phyloP scores from a whole-genome alignment of 2,113 vertebrate species.

The Gobiocypris rarus region DNA sequence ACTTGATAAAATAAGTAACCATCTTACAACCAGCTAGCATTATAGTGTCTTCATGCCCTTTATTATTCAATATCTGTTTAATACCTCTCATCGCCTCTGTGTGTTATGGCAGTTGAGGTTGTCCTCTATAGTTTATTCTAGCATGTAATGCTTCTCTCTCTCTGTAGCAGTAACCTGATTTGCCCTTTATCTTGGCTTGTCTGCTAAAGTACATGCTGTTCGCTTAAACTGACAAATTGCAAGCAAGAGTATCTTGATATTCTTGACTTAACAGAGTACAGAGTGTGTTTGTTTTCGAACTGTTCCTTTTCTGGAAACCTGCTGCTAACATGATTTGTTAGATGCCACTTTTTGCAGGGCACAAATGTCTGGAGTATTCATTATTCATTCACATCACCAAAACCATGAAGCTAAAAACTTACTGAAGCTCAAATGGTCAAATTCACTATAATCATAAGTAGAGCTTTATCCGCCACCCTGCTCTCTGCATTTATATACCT shows the following conservation, averaged over 20 bases:
- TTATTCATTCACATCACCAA: neutral
- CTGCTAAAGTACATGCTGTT: constrained; percentile 4
- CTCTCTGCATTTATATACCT: neutral
- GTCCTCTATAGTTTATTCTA: neutral
- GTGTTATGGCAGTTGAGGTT: neutral
- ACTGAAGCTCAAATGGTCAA: neutral
- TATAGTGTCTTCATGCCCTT: no score
- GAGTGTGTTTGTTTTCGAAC: neutral
- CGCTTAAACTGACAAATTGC: neutral
- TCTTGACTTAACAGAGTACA: constrained; percentile 2
- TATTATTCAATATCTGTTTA: neutral
- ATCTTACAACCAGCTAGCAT: neutral
- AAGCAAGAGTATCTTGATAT: neutral
- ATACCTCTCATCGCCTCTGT: neutral
- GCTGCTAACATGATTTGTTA: neutral
- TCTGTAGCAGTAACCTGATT: neutral
- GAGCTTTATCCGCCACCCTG: neutral
- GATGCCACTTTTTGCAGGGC: neutral
- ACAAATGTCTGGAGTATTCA: neutral
- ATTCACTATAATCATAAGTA: neutral
- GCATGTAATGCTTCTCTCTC: neutral
- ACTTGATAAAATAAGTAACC: neutral
- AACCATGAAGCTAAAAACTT: neutral
- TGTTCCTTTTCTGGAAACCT: neutral
- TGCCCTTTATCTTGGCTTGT: constrained; percentile 23